Base-by-base conservation (phyloP, 53 echinoderm and acorn worm genomes). In the Astropecten irregularis region DNA sequence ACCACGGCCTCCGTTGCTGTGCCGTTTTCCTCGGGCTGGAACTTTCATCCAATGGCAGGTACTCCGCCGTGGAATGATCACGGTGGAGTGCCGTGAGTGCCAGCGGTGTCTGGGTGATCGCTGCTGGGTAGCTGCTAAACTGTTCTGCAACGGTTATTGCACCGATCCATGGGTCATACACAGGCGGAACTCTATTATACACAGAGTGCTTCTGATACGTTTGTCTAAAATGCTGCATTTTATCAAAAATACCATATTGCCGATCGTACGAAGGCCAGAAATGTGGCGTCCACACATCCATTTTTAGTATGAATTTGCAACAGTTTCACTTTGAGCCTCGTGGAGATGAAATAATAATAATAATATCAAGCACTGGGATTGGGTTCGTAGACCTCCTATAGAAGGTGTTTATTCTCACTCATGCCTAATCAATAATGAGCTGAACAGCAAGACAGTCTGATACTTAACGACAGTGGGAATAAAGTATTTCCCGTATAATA, bases 111-210 rank as follows among this genome's bases (percentile, higher is more conserved):
- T n/a, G n/a, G n/a, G n/a, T n/a, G n/a, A n/a, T n/a, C n/a, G n/a
- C n/a, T n/a, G n/a, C n/a, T n/a, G n/a, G n/a, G n/a, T n/a, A n/a
- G n/a, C n/a, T n/a, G n/a, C n/a, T n/a, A n/a, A n/a, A n/a, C n/a
- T n/a, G n/a, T n/a, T n/a, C n/a, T n/a, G n/a, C n/a, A n/a, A n/a
- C n/a, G n/a, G n/a, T n/a, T n/a, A n/a, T n/a, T n/a, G n/a, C n/a
- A n/a, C n/a, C n/a, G n/a, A n/a, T n/a, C n/a, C n/a, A n/a, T n/a
- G n/a, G n/a, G n/a, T n/a, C n/a, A 19, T 25, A 79, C 40, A 79
- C 79, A 19, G 79, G 79, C 1, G 79, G 79, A 62, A 79, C 79
- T 48, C 79, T 60, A 30, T n/a, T n/a, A n/a, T 62, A 79, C 16
- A 79, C 48, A 47, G 79, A 62, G 10, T 44, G 39, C 61, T 59